Percentiles rank a stretch among this genome's conserved stretches.
Conservation (phyloP, 2,113 vertebrate genomes). For the Hypomesus transpacificus region DNA sequence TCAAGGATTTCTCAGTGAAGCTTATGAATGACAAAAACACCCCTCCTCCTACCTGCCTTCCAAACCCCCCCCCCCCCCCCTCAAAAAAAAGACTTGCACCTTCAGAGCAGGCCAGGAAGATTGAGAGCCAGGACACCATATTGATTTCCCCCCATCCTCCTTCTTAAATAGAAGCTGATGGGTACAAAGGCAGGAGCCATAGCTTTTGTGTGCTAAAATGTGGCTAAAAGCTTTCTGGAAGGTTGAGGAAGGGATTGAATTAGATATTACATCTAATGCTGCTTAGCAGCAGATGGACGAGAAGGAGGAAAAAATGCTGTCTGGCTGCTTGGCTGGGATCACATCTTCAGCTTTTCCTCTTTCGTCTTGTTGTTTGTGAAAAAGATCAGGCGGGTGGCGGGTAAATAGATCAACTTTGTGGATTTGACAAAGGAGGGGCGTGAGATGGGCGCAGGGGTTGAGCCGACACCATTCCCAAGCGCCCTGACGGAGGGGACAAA, state of each 20-base stretch:
- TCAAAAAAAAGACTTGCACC: too few species aligned
- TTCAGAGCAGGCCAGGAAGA: conserved; percentile 75
- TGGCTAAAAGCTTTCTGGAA: conserved; percentile 91
- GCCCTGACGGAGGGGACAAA: conserved; percentile 51
- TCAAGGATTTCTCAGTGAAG: conserved; percentile 96
- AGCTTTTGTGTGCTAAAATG: conserved; percentile 97
- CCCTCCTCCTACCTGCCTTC: conserved; percentile 45
- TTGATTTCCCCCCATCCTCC: conserved; percentile 83
- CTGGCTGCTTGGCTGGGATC: conserved; percentile 46
- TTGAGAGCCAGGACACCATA: conserved; percentile 95
- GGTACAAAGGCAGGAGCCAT: conserved; percentile 89
- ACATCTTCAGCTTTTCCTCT: conserved; percentile 49
- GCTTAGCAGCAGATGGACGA: conserved; percentile 65
- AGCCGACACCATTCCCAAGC: conserved; percentile 48
- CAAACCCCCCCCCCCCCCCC: conserved; percentile 68
- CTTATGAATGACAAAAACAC: conserved; percentile 96
- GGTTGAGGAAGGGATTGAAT: conserved; percentile 83
- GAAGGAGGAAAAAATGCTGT: conserved; percentile 45
- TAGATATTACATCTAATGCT: conserved; percentile 85
- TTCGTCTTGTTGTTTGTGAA: conserved; percentile 64
- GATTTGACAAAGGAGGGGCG: conserved; percentile 63
- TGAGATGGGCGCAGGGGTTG: conserved; percentile 41
- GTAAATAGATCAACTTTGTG: conserved; percentile 73
- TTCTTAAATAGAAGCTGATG: conserved; percentile 91
- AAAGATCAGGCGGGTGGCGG: conserved; percentile 68